These are phyloP conservation scores for Melipona beecheii DNA, from an alignment of 2,888 invertebrate species.

Conservation along the genomic window DNA sequence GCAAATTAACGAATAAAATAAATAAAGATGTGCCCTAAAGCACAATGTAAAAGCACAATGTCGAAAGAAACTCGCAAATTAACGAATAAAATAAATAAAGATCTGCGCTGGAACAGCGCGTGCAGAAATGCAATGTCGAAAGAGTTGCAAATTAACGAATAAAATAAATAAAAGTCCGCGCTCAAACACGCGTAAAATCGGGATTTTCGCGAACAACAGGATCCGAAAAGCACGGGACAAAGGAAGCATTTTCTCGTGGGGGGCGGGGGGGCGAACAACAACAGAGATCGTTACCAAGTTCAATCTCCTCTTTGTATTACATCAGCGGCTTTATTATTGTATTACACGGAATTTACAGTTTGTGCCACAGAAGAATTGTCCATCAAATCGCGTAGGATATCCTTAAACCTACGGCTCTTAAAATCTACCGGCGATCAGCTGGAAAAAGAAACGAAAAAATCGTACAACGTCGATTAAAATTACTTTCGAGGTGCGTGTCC, in stretches of 20 bases:
- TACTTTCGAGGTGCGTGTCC: constrained; percentile 24
- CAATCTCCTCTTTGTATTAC: constrained; percentile 14
- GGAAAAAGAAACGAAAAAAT: constrained; percentile 45
- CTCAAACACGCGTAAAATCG: not conserved
- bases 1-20: too few relatives aligned
- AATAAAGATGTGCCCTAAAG: too few relatives aligned
- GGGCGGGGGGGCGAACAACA: too few relatives aligned
- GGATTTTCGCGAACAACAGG: not conserved
- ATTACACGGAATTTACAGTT: constrained; percentile 56
- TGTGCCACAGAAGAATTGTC: constrained; percentile 38
- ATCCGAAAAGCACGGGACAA: not conserved
- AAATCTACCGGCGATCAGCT: constrained; percentile 29
- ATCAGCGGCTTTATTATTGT: constrained; percentile 65
- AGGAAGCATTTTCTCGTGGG: not conserved
- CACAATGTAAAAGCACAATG: not conserved
- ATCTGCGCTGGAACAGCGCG: too few relatives aligned
- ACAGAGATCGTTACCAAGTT: not conserved
- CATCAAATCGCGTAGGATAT: constrained; percentile 19
- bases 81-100: too few relatives aligned
- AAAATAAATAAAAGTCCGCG: not conserved
- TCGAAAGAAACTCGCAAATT: too few relatives aligned
- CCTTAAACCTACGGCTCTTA: constrained; percentile 30
- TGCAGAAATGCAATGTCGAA: too few relatives aligned
- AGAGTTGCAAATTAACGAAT: too few relatives aligned
- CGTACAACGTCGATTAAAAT: not conserved